phyloP scores from a whole-genome alignment of 2,888 invertebrate species.

The Chalcis sispes region DNA sequence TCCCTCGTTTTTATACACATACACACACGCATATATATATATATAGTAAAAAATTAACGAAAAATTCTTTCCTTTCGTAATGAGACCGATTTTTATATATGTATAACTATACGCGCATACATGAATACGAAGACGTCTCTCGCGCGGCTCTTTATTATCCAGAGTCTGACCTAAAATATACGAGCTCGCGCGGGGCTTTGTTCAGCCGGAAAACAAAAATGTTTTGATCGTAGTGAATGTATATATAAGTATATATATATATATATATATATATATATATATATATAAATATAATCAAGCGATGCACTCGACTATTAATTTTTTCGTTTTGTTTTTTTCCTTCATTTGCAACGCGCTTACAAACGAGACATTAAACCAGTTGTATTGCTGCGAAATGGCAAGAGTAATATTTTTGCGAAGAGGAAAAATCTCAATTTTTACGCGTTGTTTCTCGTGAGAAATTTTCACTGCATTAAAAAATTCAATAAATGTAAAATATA shows the following conservation, averaged over 20 bases:
- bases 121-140: too few relatives aligned
- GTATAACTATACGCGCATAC: too few relatives aligned
- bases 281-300: too few relatives aligned
- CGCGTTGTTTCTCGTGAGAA: too few relatives aligned
- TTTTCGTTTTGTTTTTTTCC: background rate
- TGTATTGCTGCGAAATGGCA: slow-evolving; percentile 2
- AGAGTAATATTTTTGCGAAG: slow-evolving; percentile 26
- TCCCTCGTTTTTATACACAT: background rate
- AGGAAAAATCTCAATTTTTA: too few relatives aligned
- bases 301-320: background rate
- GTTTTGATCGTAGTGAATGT: slow-evolving; percentile 4
- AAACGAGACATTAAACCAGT: background rate
- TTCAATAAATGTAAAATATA: too few relatives aligned
- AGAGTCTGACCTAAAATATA: slow-evolving; percentile 4
- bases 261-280: too few relatives aligned
- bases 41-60: background rate
- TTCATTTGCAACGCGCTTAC: background rate
- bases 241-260: too few relatives aligned
- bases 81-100: slow-evolving; percentile 23
- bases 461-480: too few relatives aligned
- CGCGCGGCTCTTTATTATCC: too few relatives aligned
- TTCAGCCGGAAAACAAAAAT: slow-evolving; percentile 25
- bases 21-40: too few relatives aligned
- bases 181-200: background rate
- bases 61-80: slow-evolving; percentile 30